Percentiles rank a stretch among this genome's conserved stretches.
Evolutionary conservation across 1,140 invertebrate genomes (phyloP).

Genomic region (Lepidostoma basale): DNA sequence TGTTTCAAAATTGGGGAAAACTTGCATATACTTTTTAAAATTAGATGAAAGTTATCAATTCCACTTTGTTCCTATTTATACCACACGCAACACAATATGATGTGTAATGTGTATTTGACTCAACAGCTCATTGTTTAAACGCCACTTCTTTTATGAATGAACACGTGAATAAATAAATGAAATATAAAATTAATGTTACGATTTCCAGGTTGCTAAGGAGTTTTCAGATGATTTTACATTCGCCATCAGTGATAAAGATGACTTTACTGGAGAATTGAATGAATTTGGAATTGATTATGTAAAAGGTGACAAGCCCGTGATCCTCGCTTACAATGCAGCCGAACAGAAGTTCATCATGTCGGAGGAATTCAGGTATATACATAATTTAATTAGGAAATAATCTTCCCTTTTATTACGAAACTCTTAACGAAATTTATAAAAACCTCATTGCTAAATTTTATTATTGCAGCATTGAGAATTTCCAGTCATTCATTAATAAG

Average conservation of each 20-base stretch:
- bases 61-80: too few species aligned
- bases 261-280: conserved; percentile 92
- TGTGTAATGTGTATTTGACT: too few species aligned
- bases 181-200: background rate
- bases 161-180: too few species aligned
- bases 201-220: conserved; percentile 79
- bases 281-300: conserved; percentile 91
- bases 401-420: too few species aligned
- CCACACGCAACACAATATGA: too few species aligned
- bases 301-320: conserved; percentile 88
- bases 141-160: too few species aligned
- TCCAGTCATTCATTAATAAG: conserved; percentile 89
- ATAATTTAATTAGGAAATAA: too few species aligned
- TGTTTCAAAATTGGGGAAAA: too few species aligned
- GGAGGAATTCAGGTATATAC: conserved; percentile 82
- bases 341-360: conserved; percentile 91
- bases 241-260: conserved; percentile 89
- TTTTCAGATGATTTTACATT: conserved; percentile 80
- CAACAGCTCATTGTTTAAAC: too few species aligned
- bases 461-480: conserved; percentile 76
- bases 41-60: too few species aligned
- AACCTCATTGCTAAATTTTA: conserved; percentile 1
- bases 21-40: too few species aligned
- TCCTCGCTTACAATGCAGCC: conserved; percentile 80
- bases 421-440: too few species aligned